Conservation (phyloP, 2,113 vertebrate genomes). For the Saguinus imperator region DNA sequence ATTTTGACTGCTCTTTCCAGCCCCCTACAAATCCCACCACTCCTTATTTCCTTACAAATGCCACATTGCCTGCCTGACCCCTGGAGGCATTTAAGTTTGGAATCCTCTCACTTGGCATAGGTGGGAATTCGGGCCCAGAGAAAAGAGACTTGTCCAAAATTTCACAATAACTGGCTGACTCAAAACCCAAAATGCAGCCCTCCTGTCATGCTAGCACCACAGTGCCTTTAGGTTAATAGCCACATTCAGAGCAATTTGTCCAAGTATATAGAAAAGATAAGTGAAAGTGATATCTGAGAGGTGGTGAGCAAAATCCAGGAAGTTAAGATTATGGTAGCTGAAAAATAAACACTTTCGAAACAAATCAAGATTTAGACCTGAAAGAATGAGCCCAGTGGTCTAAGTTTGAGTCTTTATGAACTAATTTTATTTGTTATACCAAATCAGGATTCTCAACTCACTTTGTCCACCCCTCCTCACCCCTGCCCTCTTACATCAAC, state of each 20-base stretch:
- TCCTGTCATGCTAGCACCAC: background rate
- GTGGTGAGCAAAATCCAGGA: background rate
- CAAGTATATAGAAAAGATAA: background rate
- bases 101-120: background rate
- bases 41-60: background rate
- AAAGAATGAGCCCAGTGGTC: background rate
- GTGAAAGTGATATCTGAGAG: background rate
- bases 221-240: background rate
- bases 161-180: background rate
- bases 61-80: background rate
- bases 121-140: background rate
- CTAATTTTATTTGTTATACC: slow-evolving; percentile 59
- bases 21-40: background rate
- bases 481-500: background rate
- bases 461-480: background rate
- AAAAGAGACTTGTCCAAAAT: background rate
- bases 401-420: background rate
- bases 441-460: background rate
- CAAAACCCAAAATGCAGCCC: background rate
- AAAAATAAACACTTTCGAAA: background rate
- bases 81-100: background rate
- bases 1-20: background rate
- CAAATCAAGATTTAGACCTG: background rate
- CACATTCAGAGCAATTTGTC: background rate
- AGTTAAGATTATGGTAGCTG: background rate